A percentile compares a stretch with the other conserved stretches of the same genome.
Evolutionary conservation across 2,113 vertebrate species (phyloP).

Genomic region (Pomatostomus ruficeps): DNA sequence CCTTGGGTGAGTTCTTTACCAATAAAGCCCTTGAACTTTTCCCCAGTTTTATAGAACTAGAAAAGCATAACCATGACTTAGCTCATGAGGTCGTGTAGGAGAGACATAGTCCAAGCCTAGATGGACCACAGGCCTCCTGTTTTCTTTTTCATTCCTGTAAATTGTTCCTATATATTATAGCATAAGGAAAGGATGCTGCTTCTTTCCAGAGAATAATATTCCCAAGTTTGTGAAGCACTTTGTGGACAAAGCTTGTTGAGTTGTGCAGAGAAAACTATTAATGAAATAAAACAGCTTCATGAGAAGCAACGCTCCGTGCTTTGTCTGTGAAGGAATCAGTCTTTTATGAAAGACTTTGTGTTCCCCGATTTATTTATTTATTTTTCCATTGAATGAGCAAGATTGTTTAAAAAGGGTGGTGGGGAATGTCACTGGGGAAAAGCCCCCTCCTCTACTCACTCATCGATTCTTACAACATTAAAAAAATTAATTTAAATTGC

Average conservation of each 20-base stretch:
- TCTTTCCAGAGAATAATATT: background rate
- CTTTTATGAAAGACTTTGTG: background rate
- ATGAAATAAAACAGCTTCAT: background rate
- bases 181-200: background rate
- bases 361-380: slow-evolving; percentile 22
- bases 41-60: background rate
- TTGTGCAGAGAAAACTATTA: background rate
- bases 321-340: background rate
- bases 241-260: background rate
- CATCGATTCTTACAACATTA: slow-evolving; percentile 70
- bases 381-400: slow-evolving; percentile 29
- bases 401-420: slow-evolving; percentile 31
- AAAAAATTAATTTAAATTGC: slow-evolving; percentile 79
- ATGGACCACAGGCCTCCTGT: background rate
- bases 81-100: background rate
- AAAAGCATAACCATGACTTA: background rate
- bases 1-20: background rate
- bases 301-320: background rate
- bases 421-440: slow-evolving; percentile 19
- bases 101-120: background rate
- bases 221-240: background rate
- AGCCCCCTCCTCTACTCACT: slow-evolving; percentile 21
- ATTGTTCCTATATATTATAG: background rate
- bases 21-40: background rate
- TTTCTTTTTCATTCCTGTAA: background rate